Conservation (phyloP, 2,888 invertebrate genomes). For the Germaria angustata region DNA sequence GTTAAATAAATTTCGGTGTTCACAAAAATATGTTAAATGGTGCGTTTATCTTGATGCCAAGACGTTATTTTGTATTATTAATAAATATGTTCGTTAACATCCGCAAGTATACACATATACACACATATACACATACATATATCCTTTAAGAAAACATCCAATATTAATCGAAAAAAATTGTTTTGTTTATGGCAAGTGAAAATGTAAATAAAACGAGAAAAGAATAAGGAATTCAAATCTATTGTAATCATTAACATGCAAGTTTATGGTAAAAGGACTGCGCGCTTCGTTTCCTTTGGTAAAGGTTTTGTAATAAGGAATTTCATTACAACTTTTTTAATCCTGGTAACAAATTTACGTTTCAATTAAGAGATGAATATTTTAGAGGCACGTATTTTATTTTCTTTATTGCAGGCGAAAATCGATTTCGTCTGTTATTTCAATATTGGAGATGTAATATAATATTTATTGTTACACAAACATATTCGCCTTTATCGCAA, state of each 20-base stretch:
- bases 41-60: conserved; percentile 5
- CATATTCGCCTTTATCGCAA: no score
- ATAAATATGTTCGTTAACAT: neutral
- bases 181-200: neutral
- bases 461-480: no score
- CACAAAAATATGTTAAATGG: conserved; percentile 43
- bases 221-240: neutral
- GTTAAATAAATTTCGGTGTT: neutral
- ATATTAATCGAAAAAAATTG: conserved; percentile 10
- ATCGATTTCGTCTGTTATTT: no score
- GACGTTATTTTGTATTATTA: conserved; percentile 7
- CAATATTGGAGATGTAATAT: no score
- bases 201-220: neutral
- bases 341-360: no score
- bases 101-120: no score
- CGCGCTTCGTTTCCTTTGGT: conserved; percentile 11
- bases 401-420: no score
- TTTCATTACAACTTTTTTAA: neutral
- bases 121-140: no score
- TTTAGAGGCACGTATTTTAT: no score
- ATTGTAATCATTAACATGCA: conserved; percentile 32
- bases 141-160: neutral
- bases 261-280: conserved; percentile 40
- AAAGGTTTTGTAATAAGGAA: neutral
- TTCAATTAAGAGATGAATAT: no score